Evolutionary conservation across 2,113 vertebrate genomes (phyloP).

Genomic region (Psilopogon haemacephalus): DNA sequence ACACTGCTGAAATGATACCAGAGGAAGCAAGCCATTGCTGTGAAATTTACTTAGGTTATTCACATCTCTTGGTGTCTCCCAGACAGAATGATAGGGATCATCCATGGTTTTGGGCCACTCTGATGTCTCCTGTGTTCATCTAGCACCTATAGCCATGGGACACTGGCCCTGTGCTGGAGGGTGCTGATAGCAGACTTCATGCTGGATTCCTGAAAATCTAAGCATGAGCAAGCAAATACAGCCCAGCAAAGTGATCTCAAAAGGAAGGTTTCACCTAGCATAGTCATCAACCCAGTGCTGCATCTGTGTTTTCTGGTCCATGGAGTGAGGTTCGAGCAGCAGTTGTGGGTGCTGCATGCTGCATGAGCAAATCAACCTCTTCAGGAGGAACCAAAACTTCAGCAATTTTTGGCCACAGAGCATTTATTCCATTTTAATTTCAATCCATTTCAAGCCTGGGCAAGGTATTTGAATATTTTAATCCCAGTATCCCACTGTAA

Average conservation of each 20-base stretch:
- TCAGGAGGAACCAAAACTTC: neutral
- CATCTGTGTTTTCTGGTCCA: fast-evolving
- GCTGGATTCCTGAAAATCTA: neutral
- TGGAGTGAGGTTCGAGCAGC: neutral
- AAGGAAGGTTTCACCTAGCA: neutral
- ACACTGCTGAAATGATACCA: neutral
- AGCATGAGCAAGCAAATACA: neutral
- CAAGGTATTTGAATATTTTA: neutral
- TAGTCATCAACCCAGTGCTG: fast-evolving
- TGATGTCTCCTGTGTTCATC: fast-evolving
- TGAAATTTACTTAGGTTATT: neutral
- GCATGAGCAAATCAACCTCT: neutral
- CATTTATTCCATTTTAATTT: neutral
- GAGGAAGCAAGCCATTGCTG: neutral
- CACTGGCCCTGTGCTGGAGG: neutral
- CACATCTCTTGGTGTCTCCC: neutral
- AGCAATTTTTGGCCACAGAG: neutral
- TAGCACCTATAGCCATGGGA: neutral
- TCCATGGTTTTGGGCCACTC: neutral
- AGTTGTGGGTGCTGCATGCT: fast-evolving
- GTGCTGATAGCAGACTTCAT: neutral
- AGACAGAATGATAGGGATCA: neutral
- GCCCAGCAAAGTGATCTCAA: neutral
- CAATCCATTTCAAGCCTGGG: neutral
- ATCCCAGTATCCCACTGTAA: neutral